phyloP scores from a whole-genome alignment of 2,113 vertebrate species.

The Sigmodon hispidus region DNA sequence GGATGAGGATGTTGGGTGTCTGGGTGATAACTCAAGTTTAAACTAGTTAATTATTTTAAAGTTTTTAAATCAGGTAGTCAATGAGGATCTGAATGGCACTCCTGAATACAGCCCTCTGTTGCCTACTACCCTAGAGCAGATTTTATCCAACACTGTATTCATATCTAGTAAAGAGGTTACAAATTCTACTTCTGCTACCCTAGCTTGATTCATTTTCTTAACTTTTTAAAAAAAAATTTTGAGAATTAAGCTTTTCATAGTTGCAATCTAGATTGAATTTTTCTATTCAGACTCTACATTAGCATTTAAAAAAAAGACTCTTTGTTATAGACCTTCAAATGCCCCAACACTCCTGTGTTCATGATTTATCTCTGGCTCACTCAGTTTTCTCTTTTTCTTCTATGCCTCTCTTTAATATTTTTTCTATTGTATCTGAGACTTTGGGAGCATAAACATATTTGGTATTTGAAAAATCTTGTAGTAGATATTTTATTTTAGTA shows the following conservation, averaged over 20 bases:
- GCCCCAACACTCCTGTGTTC: too few relatives aligned
- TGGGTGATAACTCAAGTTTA: background rate
- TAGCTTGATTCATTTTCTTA: background rate
- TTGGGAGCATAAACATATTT: background rate
- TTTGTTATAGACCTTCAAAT: background rate
- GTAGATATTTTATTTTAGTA: background rate
- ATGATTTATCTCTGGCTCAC: conserved; percentile 20
- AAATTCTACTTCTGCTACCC: background rate
- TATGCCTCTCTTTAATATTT: background rate
- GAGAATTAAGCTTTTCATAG: background rate
- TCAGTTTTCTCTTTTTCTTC: background rate
- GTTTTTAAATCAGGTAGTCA: background rate
- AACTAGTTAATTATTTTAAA: background rate
- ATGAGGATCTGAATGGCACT: background rate
- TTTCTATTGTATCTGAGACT: background rate
- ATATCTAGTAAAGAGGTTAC: background rate
- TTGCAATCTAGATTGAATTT: background rate
- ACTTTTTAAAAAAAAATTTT: conserved; percentile 28
- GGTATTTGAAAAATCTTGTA: background rate
- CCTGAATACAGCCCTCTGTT: background rate
- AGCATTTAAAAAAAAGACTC: background rate
- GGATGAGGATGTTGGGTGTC: background rate
- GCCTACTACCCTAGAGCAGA: background rate
- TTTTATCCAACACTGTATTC: background rate
- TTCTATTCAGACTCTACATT: background rate